Percentiles rank a stretch among this genome's conserved stretches.
These are phyloP conservation scores for Micromys minutus DNA, from an alignment of 2,113 vertebrate species.

Conservation along the genomic window DNA sequence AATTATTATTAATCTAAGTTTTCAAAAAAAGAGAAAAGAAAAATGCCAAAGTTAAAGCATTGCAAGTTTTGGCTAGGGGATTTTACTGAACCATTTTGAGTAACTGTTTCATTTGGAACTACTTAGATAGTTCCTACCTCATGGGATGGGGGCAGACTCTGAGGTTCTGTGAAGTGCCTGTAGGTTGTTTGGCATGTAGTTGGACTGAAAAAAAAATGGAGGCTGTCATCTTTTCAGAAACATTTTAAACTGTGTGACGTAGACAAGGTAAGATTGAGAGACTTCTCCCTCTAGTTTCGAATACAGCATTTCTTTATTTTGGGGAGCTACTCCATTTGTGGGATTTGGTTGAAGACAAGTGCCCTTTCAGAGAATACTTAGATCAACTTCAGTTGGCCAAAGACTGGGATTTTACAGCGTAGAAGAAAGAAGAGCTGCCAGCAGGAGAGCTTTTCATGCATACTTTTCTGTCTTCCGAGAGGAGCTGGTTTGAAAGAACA, in stretches of 20 bases:
- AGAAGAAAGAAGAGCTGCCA: not conserved
- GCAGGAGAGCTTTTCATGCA: not conserved
- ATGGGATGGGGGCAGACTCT: not conserved
- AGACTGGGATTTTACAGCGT: not conserved
- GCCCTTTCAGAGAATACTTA: not conserved
- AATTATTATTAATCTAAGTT: slow-evolving; percentile 17
- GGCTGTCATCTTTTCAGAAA: not conserved
- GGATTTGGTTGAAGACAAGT: not conserved
- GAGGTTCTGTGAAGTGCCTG: not conserved
- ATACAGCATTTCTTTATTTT: not conserved
- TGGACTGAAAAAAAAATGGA: not conserved
- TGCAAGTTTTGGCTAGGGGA: not conserved
- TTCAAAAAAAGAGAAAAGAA: not conserved
- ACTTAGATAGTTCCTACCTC: not conserved
- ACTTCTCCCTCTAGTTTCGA: not conserved
- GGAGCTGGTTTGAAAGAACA: not conserved
- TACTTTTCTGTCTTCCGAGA: not conserved
- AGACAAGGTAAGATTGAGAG: not conserved
- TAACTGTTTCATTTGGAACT: not conserved
- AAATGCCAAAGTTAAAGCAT: not conserved
- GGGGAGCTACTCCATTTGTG: not conserved
- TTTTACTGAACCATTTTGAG: not conserved
- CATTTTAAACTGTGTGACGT: not conserved
- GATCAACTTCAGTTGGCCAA: not conserved
- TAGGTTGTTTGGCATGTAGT: not conserved